Evolutionary conservation across 2,888 invertebrate species (phyloP).

Genomic region (Acronicta aceris): DNA sequence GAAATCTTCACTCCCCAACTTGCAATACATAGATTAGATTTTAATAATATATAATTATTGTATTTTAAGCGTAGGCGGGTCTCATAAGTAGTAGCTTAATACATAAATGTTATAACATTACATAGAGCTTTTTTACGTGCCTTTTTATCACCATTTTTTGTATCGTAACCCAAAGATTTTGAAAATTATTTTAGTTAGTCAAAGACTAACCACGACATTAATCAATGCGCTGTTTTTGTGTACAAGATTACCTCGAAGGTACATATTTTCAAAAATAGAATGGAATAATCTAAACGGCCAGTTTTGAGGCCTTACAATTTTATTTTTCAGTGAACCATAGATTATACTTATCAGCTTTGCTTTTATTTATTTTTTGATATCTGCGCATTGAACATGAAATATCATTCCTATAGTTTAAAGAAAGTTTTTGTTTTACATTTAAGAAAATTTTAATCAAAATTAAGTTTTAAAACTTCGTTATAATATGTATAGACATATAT

Average conservation of each 20-base stretch:
- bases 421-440: constrained; percentile 61
- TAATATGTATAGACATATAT: constrained; percentile 27
- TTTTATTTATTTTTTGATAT: constrained; percentile 47
- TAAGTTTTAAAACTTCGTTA: constrained; percentile 33
- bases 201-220: constrained; percentile 28
- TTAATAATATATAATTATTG: constrained; percentile 11
- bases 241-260: constrained; percentile 7
- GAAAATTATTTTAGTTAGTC: constrained; percentile 19
- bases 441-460: constrained; percentile 53
- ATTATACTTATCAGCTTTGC: constrained; percentile 18
- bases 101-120: constrained; percentile 34
- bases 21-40: constrained; percentile 12
- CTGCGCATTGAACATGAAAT: constrained; percentile 52
- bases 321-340: constrained; percentile 36
- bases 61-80: constrained; percentile 36
- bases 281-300: constrained; percentile 7
- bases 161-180: constrained; percentile 58
- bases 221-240: constrained; percentile 23
- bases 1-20: constrained; percentile 16
- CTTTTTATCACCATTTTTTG: constrained; percentile 42
- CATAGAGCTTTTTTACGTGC: constrained; percentile 52
- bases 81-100: constrained; percentile 31
- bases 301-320: constrained; percentile 2
- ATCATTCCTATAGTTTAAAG: constrained; percentile 77
- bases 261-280: constrained; percentile 17